Evolutionary conservation across 2,797 vertebrate species (phyloP), one percentile per base, ranked within the genome.

Genomic region (Sandelia bainsii): DNA sequence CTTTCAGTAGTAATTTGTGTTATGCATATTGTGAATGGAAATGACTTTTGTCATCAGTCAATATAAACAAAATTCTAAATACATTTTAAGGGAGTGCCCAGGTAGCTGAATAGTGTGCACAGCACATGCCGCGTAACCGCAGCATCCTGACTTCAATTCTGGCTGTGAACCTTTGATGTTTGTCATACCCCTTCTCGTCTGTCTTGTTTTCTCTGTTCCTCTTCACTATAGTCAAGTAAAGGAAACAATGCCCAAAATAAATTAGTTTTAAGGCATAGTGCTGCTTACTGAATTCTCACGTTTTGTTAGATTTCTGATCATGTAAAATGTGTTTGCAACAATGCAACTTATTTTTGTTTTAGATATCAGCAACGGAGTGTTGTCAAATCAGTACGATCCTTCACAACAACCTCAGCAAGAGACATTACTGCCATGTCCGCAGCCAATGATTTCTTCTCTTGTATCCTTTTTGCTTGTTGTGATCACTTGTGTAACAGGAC

Each of bases 391-490:
- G 61, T 93, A 2, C 84, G 85, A 54, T 84, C 88, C 62, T 92
- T 96, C 46, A 34, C 79, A 8, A 93, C 91, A 62, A 64, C 89
- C 0, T 87, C 93, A 17, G 53, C 85, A 22, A 81, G 89, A 8
- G 94, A 96, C 70, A 93, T 98, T 64, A 96, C 95, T 14, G 90
- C 94, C 58, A 63, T 97, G 66, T 96, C 97, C 51, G 93, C 97
- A n/a, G 91, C 95, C 60, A 98, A 97, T 50, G 95, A 96, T 69
- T 98, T 98, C 72, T 94, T 95, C 53, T 98, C 97, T 48, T 87
- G 96, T 98, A 97, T 97, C 97, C 96, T 97, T 82, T 74, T 50
- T 78, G 14, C 32, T 29, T 32, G 12, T 20, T 61, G n/a, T 61
- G 52, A 14, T 49, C 68, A 29, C 56, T 68, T 3, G 19, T 62